A percentile compares a stretch with the other conserved stretches of the same genome.
Conservation (phyloP, 2,888 invertebrate species). For the Machimus rusticus region DNA sequence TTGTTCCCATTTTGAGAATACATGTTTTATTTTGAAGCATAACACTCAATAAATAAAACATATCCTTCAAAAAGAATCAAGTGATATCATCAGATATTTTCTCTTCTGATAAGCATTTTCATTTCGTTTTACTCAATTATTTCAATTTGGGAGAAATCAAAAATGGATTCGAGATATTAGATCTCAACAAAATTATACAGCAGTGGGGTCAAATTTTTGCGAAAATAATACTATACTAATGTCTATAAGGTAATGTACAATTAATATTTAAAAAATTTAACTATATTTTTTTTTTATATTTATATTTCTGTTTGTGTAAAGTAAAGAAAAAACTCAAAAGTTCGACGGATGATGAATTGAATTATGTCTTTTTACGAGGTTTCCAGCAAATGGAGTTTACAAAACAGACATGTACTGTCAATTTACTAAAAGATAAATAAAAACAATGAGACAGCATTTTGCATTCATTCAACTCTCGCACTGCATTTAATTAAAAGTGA, state of each 20-base stretch:
- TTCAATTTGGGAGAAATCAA: background rate
- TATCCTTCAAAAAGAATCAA: background rate
- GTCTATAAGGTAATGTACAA: too few species aligned
- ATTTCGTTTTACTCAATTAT: background rate
- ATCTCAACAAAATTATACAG: too few species aligned
- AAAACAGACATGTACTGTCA: background rate
- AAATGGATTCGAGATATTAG: too few species aligned
- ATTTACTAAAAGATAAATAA: background rate
- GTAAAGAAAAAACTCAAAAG: background rate
- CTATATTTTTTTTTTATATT: background rate
- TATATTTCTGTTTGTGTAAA: background rate
- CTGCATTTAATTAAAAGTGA: too few species aligned
- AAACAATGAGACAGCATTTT: too few species aligned
- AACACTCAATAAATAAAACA: background rate
- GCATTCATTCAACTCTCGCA: too few species aligned
- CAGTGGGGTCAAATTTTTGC: too few species aligned
- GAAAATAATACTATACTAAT: too few species aligned
- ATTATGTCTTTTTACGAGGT: background rate
- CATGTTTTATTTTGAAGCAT: too few species aligned
- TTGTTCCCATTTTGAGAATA: too few species aligned
- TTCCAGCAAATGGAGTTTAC: background rate
- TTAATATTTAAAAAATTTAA: too few species aligned
- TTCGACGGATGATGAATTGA: background rate
- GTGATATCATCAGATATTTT: background rate
- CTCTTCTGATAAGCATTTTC: background rate